Evolutionary conservation across 2,797 vertebrate species (phyloP), one percentile per base, ranked within the genome.

Genomic region (Eupleurogrammus muticus): DNA sequence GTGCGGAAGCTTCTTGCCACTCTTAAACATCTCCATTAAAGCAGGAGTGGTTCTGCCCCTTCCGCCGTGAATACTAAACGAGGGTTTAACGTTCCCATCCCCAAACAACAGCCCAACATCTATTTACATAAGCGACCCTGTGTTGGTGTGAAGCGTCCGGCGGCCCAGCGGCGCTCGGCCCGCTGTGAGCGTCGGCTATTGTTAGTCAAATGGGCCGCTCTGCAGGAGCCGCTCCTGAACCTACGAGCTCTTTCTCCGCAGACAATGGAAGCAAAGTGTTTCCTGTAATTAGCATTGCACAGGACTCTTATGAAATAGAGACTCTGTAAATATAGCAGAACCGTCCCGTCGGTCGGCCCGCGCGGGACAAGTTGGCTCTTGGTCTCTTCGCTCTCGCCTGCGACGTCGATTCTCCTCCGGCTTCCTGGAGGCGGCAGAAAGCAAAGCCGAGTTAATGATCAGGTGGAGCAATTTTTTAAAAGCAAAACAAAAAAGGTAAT

Each of bases 271-370:
- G 44, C 70, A 49, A 84, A 88, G 83, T 86, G 82, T 77, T 84
- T 87, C 79, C 87, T 80, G 81, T 79, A 86, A 89, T 90, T 89
- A 88, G 83, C 81, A 70, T 55, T n/a, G 52, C 73, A 9, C 46
- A 72, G 73, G 32, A 77, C 71, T 63, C 62, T 59, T 55, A 66
- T 61, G 53, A 84, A 71, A 78, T 12, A 49, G 40, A 55, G 61
- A 59, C 34, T 57, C 20, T 35, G 42, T 44, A 66, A 77, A 69
- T 48, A 71, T 46, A 63, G 38, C 35, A 21, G 58, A 75, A 48
- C 61, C 57, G 21, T 70, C 38, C 52, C 21, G 44, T 44, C 21
- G 47, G 35, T 55, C 72, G 52, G 44, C 47, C 17, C 44, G 48
- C n/a, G 16, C 52, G 55, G 21, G 78, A 76, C 68, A 70, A 65